These are phyloP conservation scores for Caenorhabditis sinica DNA, from an alignment of 2,888 invertebrate genomes.

Conservation along the genomic window DNA sequence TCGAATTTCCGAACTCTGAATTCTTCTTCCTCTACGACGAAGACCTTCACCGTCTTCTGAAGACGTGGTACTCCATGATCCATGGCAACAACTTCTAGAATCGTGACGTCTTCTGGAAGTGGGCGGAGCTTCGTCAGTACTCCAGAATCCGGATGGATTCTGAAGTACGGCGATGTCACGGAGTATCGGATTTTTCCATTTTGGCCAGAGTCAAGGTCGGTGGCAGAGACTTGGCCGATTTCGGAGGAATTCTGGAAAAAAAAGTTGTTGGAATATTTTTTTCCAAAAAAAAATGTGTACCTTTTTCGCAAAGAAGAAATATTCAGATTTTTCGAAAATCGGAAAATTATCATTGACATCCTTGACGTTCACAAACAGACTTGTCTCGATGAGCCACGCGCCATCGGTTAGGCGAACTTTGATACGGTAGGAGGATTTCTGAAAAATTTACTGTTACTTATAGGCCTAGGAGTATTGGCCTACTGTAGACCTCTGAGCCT, in stretches of 20 bases:
- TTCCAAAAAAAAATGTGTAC: background rate
- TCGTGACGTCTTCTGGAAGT: constrained; percentile 31
- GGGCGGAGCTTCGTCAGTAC: constrained; percentile 32
- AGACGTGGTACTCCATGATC: constrained; percentile 52
- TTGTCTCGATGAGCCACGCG: constrained; percentile 85
- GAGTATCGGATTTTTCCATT: constrained; percentile 50
- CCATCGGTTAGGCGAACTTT: constrained; percentile 74
- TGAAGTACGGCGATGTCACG: constrained; percentile 36
- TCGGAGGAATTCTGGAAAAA: constrained; percentile 19
- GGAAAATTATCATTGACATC: constrained; percentile 97
- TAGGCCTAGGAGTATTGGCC: too few relatives aligned
- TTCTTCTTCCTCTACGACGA: constrained; percentile 14
- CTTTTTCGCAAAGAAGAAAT: constrained; percentile 40
- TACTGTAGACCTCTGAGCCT: too few relatives aligned
- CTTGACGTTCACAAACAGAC: constrained; percentile 90
- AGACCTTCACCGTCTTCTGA: background rate
- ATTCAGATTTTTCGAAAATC: constrained; percentile 86
- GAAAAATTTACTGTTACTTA: too few relatives aligned
- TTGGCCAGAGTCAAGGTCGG: constrained; percentile 36
- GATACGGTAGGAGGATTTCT: constrained; percentile 70
- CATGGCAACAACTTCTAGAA: constrained; percentile 30
- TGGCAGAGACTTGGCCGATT: constrained; percentile 30
- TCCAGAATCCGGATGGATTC: constrained; percentile 30
- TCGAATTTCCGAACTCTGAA: constrained; percentile 5
- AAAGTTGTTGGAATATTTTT: background rate